Percentiles rank a stretch among this genome's conserved stretches.
These are phyloP conservation scores for Strigops habroptila DNA, from an alignment of 2,113 vertebrate species.

Conservation along the genomic window DNA sequence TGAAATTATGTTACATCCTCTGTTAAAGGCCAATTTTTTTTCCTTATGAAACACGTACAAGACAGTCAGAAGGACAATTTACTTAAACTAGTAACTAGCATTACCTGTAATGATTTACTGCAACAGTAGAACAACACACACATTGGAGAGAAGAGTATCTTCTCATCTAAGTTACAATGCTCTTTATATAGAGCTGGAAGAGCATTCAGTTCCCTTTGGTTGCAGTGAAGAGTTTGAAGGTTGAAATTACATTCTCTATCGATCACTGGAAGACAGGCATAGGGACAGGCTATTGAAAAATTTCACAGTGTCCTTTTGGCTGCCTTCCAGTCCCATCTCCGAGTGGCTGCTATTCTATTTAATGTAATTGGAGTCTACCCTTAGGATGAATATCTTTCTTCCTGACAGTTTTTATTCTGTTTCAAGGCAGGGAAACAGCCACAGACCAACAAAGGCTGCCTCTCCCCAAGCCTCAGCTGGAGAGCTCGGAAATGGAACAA, in stretches of 20 bases:
- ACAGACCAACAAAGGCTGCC: background rate
- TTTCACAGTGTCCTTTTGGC: constrained; percentile 58
- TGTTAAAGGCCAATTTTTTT: background rate
- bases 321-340: constrained; percentile 60
- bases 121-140: background rate
- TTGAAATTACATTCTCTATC: constrained; percentile 63
- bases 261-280: constrained; percentile 28
- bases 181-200: background rate
- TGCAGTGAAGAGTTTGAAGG: constrained; percentile 40
- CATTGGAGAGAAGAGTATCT: background rate
- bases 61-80: background rate
- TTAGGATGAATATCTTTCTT: constrained; percentile 45
- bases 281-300: constrained; percentile 59
- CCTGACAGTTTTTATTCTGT: constrained; percentile 42
- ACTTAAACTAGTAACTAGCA: background rate
- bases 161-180: background rate
- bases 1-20: background rate
- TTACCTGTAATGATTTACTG: background rate
- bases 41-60: background rate
- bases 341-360: constrained; percentile 43
- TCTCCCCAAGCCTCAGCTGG: background rate
- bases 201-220: background rate
- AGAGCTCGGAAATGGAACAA: background rate
- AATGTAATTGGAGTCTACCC: constrained; percentile 59
- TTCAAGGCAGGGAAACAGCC: background rate